Evolutionary conservation across 2,797 vertebrate species (phyloP).

Genomic region (Sparidentex hasta): DNA sequence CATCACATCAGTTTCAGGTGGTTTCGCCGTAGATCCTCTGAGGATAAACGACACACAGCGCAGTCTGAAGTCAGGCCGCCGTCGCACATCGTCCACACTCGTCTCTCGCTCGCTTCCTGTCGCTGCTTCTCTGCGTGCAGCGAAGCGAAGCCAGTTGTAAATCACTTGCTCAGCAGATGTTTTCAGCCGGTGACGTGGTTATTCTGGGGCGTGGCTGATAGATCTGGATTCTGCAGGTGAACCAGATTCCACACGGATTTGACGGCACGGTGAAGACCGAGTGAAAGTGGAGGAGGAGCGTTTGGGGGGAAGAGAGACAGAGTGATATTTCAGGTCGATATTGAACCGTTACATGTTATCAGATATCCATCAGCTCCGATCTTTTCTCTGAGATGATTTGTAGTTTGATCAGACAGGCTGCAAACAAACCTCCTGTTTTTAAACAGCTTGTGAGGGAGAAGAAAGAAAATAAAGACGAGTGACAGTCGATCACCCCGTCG

Average conservation of each 20-base stretch:
- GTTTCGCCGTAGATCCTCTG: background rate
- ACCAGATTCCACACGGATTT: background rate
- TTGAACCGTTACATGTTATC: background rate
- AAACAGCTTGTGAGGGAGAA: too few species aligned
- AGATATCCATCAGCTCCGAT: background rate
- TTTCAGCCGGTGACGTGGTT: background rate
- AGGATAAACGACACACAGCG: background rate
- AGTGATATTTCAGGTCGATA: background rate
- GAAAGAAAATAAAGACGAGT: too few species aligned
- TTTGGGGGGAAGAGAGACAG: background rate
- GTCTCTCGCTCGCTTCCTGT: background rate
- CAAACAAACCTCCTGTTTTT: background rate
- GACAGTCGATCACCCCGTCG: too few species aligned
- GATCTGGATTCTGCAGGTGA: conserved; percentile 6
- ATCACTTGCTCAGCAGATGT: conserved; percentile 22
- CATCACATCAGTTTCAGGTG: background rate
- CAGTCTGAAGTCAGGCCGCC: background rate
- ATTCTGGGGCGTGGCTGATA: background rate
- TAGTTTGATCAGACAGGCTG: background rate
- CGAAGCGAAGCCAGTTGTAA: background rate
- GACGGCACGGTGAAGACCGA: background rate
- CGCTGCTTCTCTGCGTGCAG: background rate
- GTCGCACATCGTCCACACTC: background rate
- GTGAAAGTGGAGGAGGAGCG: conserved; percentile 15
- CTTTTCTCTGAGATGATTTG: background rate